These are phyloP conservation scores for Pipistrellus kuhlii DNA, from an alignment of 2,797 vertebrate genomes.

Conservation along the genomic window DNA sequence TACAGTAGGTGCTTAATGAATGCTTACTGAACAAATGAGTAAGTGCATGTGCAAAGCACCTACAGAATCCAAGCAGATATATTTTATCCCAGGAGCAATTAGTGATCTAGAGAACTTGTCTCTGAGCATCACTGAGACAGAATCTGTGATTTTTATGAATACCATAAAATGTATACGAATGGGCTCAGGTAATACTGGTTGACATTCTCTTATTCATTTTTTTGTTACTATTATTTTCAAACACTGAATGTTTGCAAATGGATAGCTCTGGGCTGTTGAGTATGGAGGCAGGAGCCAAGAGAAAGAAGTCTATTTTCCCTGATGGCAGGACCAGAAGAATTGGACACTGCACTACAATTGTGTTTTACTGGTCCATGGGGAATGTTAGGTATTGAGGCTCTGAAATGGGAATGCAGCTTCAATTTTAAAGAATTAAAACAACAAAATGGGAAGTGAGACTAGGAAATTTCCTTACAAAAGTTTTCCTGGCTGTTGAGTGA, in stretches of 20 bases:
- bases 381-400: background rate
- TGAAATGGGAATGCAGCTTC: background rate
- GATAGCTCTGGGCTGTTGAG: background rate
- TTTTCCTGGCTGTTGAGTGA: background rate
- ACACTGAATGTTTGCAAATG: background rate
- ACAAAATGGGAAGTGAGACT: background rate
- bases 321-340: background rate
- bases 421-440: slow-evolving; percentile 26
- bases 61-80: background rate
- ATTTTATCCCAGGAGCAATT: background rate
- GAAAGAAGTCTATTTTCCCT: background rate
- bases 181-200: background rate
- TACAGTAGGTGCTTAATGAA: no score
- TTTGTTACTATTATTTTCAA: background rate
- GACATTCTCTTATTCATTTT: background rate
- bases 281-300: background rate
- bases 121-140: background rate
- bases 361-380: background rate
- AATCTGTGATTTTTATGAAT: background rate
- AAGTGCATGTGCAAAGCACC: no score
- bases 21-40: no score
- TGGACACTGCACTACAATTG: background rate
- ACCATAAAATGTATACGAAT: background rate
- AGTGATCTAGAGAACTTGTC: background rate
- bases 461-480: background rate